These are phyloP conservation scores for Hymenochirus boettgeri DNA, from an alignment of 2,113 vertebrate genomes.

Conservation along the genomic window DNA sequence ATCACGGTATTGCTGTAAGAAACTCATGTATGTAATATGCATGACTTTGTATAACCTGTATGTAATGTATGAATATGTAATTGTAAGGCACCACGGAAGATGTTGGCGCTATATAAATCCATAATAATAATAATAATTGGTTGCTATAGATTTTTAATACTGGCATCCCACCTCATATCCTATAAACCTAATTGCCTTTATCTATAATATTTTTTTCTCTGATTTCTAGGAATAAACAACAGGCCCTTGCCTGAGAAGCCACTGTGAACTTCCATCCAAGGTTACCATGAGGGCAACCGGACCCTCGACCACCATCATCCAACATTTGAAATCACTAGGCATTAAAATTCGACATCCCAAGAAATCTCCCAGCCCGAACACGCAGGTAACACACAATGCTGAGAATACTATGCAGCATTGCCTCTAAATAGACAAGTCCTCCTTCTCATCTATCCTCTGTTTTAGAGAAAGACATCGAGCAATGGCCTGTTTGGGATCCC, in stretches of 20 bases:
- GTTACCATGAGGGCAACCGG: not conserved
- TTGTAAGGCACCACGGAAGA: too few relatives aligned
- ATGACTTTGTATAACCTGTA: too few relatives aligned
- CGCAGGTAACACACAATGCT: not conserved
- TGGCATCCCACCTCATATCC: too few relatives aligned
- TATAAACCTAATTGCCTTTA: too few relatives aligned
- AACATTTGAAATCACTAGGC: slow-evolving; percentile 17
- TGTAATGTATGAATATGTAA: too few relatives aligned
- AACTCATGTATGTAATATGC: too few relatives aligned
- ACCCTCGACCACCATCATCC: slow-evolving; percentile 9
- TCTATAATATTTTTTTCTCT: too few relatives aligned
- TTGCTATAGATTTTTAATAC: too few relatives aligned
- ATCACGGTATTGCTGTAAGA: too few relatives aligned
- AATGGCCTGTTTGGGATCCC: slow-evolving; percentile 46
- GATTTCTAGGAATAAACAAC: not conserved
- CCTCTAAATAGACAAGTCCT: not conserved
- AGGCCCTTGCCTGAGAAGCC: too few relatives aligned
- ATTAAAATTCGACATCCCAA: slow-evolving; percentile 25
- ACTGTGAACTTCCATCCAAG: not conserved
- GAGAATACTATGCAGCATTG: not conserved
- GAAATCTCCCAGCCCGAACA: slow-evolving; percentile 1
- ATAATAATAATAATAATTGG: too few relatives aligned
- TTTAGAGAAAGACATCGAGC: slow-evolving; percentile 37
- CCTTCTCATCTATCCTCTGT: not conserved
- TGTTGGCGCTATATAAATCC: too few relatives aligned